These are phyloP conservation scores for Neodiprion fabricii DNA, from an alignment of 1,140 invertebrate genomes.

Conservation along the genomic window DNA sequence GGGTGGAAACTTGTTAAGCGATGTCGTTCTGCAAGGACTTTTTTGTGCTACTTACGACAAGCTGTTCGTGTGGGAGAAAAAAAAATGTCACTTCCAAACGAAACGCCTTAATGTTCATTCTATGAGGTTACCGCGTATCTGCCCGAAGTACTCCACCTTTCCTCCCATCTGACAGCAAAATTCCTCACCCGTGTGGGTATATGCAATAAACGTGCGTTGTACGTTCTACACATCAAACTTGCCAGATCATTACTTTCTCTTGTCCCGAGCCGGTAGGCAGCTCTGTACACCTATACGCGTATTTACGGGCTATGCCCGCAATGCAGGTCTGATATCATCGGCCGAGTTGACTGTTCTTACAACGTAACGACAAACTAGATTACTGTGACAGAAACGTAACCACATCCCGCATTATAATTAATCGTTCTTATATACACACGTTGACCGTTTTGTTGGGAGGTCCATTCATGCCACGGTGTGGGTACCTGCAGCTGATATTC, in stretches of 20 bases:
- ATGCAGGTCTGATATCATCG: slow-evolving; percentile 26
- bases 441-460: neutral
- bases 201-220: too few relatives aligned
- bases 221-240: slow-evolving; percentile 21
- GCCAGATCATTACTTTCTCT: slow-evolving; percentile 35
- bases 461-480: neutral
- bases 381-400: slow-evolving; percentile 10
- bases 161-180: too few relatives aligned
- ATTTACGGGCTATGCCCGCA: slow-evolving; percentile 31
- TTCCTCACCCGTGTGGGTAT: too few relatives aligned
- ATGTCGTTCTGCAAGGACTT: too few relatives aligned
- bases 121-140: too few relatives aligned
- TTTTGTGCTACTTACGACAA: too few relatives aligned
- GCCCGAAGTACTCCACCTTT: too few relatives aligned
- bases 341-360: slow-evolving; percentile 17
- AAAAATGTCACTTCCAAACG: too few relatives aligned
- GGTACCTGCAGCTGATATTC: neutral
- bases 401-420: slow-evolving; percentile 9
- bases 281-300: too few relatives aligned
- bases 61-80: too few relatives aligned
- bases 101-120: too few relatives aligned
- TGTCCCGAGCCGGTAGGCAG: neutral
- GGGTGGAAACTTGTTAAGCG: too few relatives aligned
- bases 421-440: neutral
- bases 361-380: slow-evolving; percentile 18